These are phyloP conservation scores for Oligia fasciuncula DNA, from an alignment of 2,888 invertebrate genomes.

Conservation along the genomic window DNA sequence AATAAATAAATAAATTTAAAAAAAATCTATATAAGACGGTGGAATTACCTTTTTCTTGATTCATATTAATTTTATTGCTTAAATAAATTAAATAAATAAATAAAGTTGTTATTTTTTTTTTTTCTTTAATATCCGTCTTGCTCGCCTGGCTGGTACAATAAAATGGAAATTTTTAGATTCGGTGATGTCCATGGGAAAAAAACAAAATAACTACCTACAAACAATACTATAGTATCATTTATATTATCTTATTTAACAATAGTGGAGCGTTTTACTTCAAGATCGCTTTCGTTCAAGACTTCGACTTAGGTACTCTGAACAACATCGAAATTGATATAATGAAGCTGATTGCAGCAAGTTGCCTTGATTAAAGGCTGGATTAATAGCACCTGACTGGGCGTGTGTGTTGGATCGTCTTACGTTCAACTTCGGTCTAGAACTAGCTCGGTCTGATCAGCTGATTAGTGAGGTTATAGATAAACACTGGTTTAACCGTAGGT, in stretches of 20 bases:
- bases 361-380: constrained; percentile 81
- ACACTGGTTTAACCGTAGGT: background rate
- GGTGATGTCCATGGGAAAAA: background rate
- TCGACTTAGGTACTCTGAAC: constrained; percentile 23
- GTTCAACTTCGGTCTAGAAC: constrained; percentile 29
- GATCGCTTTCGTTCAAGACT: constrained; percentile 16
- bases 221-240: background rate
- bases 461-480: constrained; percentile 23
- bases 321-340: constrained; percentile 73
- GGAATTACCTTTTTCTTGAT: background rate
- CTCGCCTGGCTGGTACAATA: too few species aligned
- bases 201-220: background rate
- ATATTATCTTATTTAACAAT: background rate
- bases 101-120: background rate
- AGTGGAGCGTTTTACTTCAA: background rate
- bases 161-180: too few species aligned
- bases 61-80: background rate
- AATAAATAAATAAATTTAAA: too few species aligned
- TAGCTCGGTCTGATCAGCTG: constrained; percentile 27
- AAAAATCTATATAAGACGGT: background rate
- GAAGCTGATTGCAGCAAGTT: constrained; percentile 75
- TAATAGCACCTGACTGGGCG: constrained; percentile 74
- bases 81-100: background rate
- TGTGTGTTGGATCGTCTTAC: constrained; percentile 58
- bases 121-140: background rate